These are phyloP conservation scores for Oceanites oceanicus DNA, from an alignment of 2,113 vertebrate species.

Conservation along the genomic window DNA sequence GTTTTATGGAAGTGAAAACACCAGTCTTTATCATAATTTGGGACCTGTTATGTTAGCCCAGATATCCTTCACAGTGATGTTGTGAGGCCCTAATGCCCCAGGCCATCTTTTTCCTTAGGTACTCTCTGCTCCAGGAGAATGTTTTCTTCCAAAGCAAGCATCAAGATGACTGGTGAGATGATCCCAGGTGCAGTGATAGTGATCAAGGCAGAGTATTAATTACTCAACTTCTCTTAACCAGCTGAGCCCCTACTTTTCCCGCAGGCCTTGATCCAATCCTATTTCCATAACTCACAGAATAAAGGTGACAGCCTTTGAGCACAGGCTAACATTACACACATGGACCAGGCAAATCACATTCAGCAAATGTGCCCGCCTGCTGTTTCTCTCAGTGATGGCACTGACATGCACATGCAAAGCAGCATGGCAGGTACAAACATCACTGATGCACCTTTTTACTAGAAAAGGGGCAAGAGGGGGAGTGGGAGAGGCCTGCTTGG, in stretches of 20 bases:
- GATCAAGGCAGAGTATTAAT: neutral
- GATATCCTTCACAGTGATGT: neutral
- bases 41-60: neutral
- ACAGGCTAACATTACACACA: neutral
- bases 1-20: neutral
- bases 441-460: neutral
- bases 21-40: neutral
- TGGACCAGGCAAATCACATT: neutral
- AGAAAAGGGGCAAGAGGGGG: neutral
- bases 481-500: neutral
- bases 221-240: neutral
- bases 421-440: neutral
- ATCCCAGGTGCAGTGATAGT: neutral
- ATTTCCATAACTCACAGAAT: neutral
- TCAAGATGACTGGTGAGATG: neutral
- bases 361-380: neutral
- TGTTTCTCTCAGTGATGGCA: neutral
- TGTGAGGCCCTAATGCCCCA: neutral
- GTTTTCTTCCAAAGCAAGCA: neutral
- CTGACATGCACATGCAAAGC: neutral
- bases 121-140: neutral
- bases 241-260: neutral
- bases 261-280: neutral
- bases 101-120: neutral
- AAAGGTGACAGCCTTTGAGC: neutral